These are phyloP conservation scores for Carpatolechia fugitivella DNA, from an alignment of 2,888 invertebrate species.

Conservation along the genomic window DNA sequence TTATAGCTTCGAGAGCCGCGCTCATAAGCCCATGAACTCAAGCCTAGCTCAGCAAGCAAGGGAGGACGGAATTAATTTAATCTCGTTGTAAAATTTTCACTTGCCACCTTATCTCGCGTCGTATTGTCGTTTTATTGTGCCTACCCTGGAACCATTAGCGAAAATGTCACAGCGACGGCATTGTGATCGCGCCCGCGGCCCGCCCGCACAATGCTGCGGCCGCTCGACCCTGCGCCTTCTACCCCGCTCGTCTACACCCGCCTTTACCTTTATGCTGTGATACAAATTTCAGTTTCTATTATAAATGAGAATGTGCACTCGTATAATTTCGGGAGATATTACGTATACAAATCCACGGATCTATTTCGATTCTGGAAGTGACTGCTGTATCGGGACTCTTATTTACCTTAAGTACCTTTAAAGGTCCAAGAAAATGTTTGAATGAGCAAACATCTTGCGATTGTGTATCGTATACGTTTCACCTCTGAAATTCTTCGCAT, in stretches of 20 bases:
- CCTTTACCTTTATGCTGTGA: slow-evolving; percentile 69
- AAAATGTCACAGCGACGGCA: slow-evolving; percentile 76
- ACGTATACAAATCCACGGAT: slow-evolving; percentile 36
- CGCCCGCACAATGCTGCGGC: slow-evolving; percentile 72
- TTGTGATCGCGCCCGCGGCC: slow-evolving; percentile 69
- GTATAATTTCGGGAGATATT: slow-evolving; percentile 46
- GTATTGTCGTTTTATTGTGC: slow-evolving; percentile 79
- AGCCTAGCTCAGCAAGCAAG: slow-evolving; percentile 27
- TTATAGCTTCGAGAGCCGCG: slow-evolving; percentile 20
- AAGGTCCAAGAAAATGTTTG: slow-evolving; percentile 42
- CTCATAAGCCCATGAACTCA: slow-evolving; percentile 20
- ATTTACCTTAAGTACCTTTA: slow-evolving; percentile 17
- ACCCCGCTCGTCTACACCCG: slow-evolving; percentile 61
- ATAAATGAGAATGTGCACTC: slow-evolving; percentile 58
- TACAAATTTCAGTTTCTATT: slow-evolving; percentile 72
- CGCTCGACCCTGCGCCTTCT: slow-evolving; percentile 60
- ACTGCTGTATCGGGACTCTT: slow-evolving; percentile 22
- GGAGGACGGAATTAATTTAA: slow-evolving; percentile 65
- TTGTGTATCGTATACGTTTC: slow-evolving; percentile 53
- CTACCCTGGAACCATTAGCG: slow-evolving; percentile 78
- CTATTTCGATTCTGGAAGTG: slow-evolving; percentile 40
- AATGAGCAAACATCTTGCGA: slow-evolving; percentile 59
- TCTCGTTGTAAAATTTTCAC: slow-evolving; percentile 75
- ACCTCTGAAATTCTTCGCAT: slow-evolving; percentile 54
- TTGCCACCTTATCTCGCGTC: slow-evolving; percentile 76